Evolutionary conservation across 2,797 vertebrate species (phyloP), one percentile per base, ranked within the genome.

Genomic region (Bradypodion pumilum): DNA sequence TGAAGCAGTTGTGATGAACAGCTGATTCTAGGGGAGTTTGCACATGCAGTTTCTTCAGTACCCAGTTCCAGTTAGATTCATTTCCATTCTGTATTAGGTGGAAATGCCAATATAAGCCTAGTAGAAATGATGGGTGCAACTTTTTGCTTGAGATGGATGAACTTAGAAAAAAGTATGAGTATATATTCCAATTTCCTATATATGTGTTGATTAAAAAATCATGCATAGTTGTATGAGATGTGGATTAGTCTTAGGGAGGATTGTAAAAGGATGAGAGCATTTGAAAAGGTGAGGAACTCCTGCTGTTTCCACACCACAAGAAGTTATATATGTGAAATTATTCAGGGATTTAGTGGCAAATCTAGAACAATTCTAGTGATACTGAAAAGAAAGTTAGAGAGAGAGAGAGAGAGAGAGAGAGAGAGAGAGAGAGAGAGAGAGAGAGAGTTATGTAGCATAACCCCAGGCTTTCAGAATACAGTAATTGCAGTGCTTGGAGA

Each of bases 401-500:
- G 52, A 16, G 52, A 19, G 15, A 70, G 40, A 70, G 87, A 82
- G 12, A 74, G 62, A 32, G n/a, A n/a, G n/a, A n/a, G n/a, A n/a
- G n/a, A n/a, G n/a, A n/a, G n/a, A n/a, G n/a, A n/a, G n/a, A n/a
- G n/a, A n/a, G n/a, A 21, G 56, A 56, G 13, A 19, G 52, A 16
- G 72, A 49, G 72, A 9, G 15, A 25, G 46, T 75, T 65, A 16
- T 76, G 81, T 78, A 80, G 49, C 23, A 46, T 46, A 3, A 87
- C 69, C 91, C 25, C 56, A 59, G 19, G 42, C 21, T 46, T 23
- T 76, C 86, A 32, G 0, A 77, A 37, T 40, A 37, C 52, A 79
- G 1, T 40, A 74, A 44, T 82, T 76, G 37, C 72, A 42, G n/a
- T 85, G 6, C 5, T 86, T 83, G 78, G 86, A 74, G 65, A 85